phyloP scores from a whole-genome alignment of 64 coral and sea anemone species.

The Pachyseris speciosa region DNA sequence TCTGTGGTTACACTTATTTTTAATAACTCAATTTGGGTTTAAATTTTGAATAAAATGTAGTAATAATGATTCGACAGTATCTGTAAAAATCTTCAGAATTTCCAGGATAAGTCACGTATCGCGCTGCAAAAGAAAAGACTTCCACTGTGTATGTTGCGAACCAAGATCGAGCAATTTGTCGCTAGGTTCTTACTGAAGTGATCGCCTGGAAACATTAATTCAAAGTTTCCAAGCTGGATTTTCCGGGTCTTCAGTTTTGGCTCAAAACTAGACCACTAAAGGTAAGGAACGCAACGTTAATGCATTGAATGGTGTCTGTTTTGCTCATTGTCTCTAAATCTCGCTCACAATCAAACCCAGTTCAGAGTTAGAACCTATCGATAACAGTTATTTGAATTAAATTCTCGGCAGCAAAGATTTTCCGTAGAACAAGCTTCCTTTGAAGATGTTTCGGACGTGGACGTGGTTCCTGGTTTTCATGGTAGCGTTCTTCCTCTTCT shows the following conservation, averaged over 20 bases:
- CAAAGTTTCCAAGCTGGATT: neutral
- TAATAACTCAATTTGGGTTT: neutral
- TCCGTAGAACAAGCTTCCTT: neutral
- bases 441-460: neutral
- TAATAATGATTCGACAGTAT: neutral
- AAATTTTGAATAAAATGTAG: neutral
- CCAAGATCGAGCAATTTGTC: too few relatives aligned
- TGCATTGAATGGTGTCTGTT: neutral
- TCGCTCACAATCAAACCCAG: too few relatives aligned
- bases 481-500: neutral
- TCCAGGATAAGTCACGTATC: too few relatives aligned
- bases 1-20: neutral
- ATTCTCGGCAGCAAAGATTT: neutral
- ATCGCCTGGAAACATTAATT: neutral
- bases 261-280: neutral
- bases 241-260: neutral
- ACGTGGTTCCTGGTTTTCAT: conserved; percentile 25
- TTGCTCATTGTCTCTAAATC: too few relatives aligned
- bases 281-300: neutral
- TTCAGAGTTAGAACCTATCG: neutral
- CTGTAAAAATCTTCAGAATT: too few relatives aligned
- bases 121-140: too few relatives aligned
- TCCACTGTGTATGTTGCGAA: too few relatives aligned
- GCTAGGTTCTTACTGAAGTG: too few relatives aligned
- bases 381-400: neutral